Evolutionary conservation across 2,113 vertebrate species (phyloP).

Genomic region (Erpornis zantholeuca): DNA sequence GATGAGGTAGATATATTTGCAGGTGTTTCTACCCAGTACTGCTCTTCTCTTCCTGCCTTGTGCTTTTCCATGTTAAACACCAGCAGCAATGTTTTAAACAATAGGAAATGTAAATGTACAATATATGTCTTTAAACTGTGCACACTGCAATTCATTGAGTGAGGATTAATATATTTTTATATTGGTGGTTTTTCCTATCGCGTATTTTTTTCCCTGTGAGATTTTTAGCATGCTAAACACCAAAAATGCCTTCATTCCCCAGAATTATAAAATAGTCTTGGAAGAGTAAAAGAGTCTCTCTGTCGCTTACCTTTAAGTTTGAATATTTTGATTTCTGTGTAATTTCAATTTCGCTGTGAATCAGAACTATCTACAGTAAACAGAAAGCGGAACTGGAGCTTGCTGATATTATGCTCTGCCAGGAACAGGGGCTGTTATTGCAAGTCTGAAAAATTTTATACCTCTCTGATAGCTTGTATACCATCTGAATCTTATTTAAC

Average conservation of each 20-base stretch:
- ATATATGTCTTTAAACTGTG: neutral
- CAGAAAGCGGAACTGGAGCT: slow-evolving; percentile 54
- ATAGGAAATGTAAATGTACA: neutral
- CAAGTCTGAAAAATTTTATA: slow-evolving; percentile 49
- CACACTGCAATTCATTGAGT: neutral
- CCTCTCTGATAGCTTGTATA: slow-evolving; percentile 25
- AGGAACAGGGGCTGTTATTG: slow-evolving; percentile 51
- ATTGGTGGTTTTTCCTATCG: neutral
- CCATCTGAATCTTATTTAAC: slow-evolving; percentile 64
- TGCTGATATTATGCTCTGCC: slow-evolving; percentile 54
- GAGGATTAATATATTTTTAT: neutral
- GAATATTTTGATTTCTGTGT: slow-evolving; percentile 68
- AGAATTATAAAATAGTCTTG: slow-evolving; percentile 46
- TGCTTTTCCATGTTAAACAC: neutral
- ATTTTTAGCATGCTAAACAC: neutral
- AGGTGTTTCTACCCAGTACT: neutral
- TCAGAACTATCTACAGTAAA: slow-evolving; percentile 65
- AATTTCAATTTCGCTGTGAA: slow-evolving; percentile 69
- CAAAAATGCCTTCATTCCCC: slow-evolving; percentile 32
- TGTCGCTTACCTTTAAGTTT: slow-evolving; percentile 33
- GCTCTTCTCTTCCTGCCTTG: neutral
- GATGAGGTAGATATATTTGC: slow-evolving; percentile 4
- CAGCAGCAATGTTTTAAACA: neutral
- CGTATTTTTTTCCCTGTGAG: neutral
- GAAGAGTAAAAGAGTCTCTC: slow-evolving; percentile 33